A percentile compares a stretch with the other conserved stretches of the same genome.
Evolutionary conservation across 2,797 vertebrate genomes (phyloP).

Genomic region (Gymnodraco acuticeps): DNA sequence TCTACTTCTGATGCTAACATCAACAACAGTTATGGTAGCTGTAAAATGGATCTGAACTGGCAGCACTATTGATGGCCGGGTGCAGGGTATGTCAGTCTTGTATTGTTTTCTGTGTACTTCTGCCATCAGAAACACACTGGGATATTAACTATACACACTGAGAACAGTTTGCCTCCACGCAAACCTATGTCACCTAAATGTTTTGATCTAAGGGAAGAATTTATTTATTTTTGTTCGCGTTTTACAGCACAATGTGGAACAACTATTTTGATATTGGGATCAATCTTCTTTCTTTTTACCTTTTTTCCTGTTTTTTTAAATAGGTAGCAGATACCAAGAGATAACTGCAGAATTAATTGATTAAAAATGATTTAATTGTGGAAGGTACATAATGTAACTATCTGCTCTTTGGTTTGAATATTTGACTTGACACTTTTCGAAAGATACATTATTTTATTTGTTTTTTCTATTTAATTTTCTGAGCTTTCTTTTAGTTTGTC

Average conservation of each 20-base stretch:
- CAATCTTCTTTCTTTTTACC: no score
- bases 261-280: no score
- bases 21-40: constrained; percentile 2
- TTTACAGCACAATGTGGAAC: background rate
- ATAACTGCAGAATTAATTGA: background rate
- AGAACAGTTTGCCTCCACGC: background rate
- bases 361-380: background rate
- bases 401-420: background rate
- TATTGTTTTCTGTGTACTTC: background rate
- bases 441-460: no score
- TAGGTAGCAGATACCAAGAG: background rate
- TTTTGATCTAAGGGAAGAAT: background rate
- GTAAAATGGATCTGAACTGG: constrained; percentile 22
- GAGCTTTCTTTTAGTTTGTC: no score
- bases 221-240: background rate
- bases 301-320: no score
- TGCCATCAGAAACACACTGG: background rate
- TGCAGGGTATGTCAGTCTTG: background rate
- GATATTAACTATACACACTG: background rate
- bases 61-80: constrained; percentile 40
- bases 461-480: no score
- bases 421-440: background rate
- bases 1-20: background rate
- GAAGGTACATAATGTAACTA: background rate
- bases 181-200: background rate